Conservation (phyloP, 35 echinoderm and acorn worm species). For the Apostichopus californicus region DNA sequence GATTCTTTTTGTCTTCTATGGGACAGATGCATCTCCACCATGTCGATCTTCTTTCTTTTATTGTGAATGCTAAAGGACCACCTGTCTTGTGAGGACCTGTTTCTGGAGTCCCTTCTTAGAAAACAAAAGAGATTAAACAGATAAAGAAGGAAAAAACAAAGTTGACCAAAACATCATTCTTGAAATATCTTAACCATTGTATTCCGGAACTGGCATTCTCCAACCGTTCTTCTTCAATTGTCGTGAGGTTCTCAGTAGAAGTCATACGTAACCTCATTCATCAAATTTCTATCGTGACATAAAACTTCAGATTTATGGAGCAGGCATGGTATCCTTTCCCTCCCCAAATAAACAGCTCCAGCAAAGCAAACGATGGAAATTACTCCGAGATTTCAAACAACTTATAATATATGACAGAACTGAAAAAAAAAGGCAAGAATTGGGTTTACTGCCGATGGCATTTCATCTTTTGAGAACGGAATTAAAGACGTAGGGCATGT, state of each 20-base stretch:
- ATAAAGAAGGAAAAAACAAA: background rate
- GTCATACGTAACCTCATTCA: background rate
- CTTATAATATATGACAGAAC: conserved; percentile 37
- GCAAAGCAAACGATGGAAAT: conserved; percentile 42
- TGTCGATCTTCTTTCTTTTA: no score
- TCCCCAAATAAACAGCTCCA: conserved; percentile 48
- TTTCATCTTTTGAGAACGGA: background rate
- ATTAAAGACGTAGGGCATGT: conserved; percentile 34
- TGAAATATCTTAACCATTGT: background rate
- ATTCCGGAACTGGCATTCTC: background rate
- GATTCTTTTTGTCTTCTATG: no score
- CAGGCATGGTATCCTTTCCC: conserved; percentile 38
- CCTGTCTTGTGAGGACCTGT: no score
- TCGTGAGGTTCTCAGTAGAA: background rate
- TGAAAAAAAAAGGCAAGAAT: conserved; percentile 37
- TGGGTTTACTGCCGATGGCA: conserved; percentile 37
- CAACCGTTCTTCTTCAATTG: background rate
- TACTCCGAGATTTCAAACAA: conserved; percentile 48
- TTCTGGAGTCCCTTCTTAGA: no score
- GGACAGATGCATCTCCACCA: no score
- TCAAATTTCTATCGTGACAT: conserved; percentile 25
- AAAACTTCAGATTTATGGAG: conserved; percentile 44
- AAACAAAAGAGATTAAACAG: no score
- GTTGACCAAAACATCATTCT: background rate
- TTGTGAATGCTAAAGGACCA: no score